These are phyloP conservation scores for Gnatocerus cornutus DNA, from an alignment of 2,888 invertebrate species.

Conservation along the genomic window DNA sequence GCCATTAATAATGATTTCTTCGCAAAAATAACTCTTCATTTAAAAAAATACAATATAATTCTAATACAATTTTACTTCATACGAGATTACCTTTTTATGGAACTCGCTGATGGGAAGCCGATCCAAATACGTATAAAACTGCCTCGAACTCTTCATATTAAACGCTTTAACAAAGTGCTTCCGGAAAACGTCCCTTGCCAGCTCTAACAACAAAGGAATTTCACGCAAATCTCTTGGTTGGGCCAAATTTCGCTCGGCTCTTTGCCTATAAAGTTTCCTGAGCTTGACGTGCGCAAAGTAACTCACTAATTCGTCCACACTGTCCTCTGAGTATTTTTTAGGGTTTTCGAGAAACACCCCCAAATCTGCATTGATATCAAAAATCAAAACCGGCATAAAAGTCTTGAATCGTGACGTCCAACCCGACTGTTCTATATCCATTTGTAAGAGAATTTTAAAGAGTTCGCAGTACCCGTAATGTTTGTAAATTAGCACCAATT, in stretches of 20 bases:
- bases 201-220: neutral
- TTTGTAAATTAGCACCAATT: neutral
- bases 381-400: neutral
- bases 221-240: neutral
- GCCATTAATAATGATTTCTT: no score
- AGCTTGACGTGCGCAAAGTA: neutral
- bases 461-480: constrained; percentile 1
- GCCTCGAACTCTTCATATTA: neutral
- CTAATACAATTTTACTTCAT: constrained; percentile 17
- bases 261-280: neutral
- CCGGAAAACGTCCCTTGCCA: neutral
- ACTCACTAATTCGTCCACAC: neutral
- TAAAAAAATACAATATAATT: no score
- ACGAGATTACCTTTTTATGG: constrained; percentile 12
- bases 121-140: constrained; percentile 7
- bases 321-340: neutral
- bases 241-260: neutral
- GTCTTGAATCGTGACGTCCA: neutral
- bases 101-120: neutral
- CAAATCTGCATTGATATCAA: neutral
- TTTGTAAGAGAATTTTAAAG: constrained; percentile 7
- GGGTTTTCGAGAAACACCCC: neutral
- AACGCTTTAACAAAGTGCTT: constrained; percentile 9
- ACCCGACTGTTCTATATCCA: neutral
- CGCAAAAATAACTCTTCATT: no score